Conservation (phyloP, 1,140 invertebrate genomes). For the Mactra quadrangularis region DNA sequence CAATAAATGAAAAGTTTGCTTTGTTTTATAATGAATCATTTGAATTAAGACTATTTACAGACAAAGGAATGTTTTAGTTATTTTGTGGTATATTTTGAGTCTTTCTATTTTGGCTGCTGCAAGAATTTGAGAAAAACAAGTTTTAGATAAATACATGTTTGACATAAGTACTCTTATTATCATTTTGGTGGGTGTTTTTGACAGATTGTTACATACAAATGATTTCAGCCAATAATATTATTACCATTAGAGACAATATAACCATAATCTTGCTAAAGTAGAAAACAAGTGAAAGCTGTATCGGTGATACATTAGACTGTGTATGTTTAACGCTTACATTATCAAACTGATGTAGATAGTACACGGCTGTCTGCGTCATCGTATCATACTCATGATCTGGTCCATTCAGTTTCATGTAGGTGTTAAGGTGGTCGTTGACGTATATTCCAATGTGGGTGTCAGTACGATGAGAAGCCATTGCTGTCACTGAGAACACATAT, state of each 20-base stretch:
- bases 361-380: conserved; percentile 23
- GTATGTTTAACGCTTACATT: neutral
- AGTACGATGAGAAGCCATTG: neutral
- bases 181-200: too few species aligned
- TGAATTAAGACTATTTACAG: too few species aligned
- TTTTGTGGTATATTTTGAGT: too few species aligned
- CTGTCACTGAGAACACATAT: conserved; percentile 19
- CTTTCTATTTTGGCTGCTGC: too few species aligned
- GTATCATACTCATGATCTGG: conserved; percentile 20
- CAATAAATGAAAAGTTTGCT: too few species aligned
- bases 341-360: conserved; percentile 3
- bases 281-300: conserved; percentile 6
- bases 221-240: neutral
- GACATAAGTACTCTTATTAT: too few species aligned
- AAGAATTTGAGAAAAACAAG: too few species aligned
- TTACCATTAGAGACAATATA: neutral
- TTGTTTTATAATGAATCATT: too few species aligned
- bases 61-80: too few species aligned
- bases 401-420: conserved; percentile 16
- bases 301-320: neutral
- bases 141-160: too few species aligned
- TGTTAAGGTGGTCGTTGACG: conserved; percentile 5
- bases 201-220: too few species aligned
- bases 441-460: conserved; percentile 23
- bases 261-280: conserved; percentile 13